phyloP scores from a whole-genome alignment of 2,888 invertebrate species.

The Monochamus alternatus region DNA sequence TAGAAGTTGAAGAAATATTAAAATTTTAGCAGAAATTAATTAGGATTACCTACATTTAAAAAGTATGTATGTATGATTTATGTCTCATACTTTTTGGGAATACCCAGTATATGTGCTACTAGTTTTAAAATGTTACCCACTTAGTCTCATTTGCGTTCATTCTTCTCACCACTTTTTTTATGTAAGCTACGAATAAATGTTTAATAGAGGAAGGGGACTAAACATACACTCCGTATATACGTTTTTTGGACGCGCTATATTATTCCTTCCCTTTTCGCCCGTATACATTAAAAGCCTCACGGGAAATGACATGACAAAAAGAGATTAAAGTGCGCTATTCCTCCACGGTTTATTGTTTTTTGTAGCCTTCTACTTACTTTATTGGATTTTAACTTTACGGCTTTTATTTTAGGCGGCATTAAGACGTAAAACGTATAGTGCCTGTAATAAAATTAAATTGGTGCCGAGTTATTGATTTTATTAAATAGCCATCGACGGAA shows the following conservation, averaged over 20 bases:
- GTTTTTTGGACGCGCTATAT: not conserved
- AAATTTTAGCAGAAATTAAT: too few species aligned
- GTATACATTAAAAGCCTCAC: constrained; percentile 2
- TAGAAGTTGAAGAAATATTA: too few species aligned
- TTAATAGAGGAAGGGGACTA: too few species aligned
- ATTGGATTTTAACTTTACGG: constrained; percentile 6
- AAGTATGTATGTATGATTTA: too few species aligned
- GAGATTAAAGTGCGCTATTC: constrained; percentile 9
- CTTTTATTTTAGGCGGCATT: constrained; percentile 9
- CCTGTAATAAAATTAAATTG: constrained; percentile 8
- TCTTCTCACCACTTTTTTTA: too few species aligned
- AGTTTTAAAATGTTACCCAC: too few species aligned
- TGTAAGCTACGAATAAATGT: too few species aligned
- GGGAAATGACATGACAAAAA: constrained; percentile 13
- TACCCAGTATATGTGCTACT: too few species aligned
- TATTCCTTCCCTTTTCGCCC: not conserved
- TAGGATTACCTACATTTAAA: too few species aligned
- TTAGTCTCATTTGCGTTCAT: too few species aligned
- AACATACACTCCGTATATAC: not conserved
- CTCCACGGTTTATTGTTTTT: constrained; percentile 8
- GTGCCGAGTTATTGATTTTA: constrained; percentile 5
- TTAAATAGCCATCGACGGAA: constrained; percentile 6
- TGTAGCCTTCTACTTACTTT: not conserved
- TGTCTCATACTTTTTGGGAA: too few species aligned
- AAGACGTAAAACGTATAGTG: constrained; percentile 9